Evolutionary conservation across 1,140 invertebrate genomes (phyloP).

Genomic region (Micrasema longulum): DNA sequence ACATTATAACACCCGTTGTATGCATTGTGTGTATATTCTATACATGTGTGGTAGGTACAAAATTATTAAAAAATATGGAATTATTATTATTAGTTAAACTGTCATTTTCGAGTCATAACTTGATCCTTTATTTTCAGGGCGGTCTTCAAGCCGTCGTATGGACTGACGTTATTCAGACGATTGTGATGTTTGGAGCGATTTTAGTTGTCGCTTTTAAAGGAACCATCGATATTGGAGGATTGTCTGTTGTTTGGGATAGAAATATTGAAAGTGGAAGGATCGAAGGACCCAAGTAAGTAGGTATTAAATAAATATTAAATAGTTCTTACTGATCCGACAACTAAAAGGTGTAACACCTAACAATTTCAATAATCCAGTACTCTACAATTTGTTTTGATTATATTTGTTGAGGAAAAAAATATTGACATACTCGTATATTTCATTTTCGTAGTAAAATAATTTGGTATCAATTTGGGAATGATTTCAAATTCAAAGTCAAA

Average conservation of each 20-base stretch:
- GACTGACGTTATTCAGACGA: constrained; percentile 91
- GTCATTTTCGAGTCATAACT: no score
- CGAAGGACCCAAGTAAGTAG: constrained; percentile 78
- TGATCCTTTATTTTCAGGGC: constrained; percentile 70
- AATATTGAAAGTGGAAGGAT: constrained; percentile 80
- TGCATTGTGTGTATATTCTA: constrained; percentile 92
- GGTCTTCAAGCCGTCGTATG: constrained; percentile 93
- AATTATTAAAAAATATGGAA: background rate
- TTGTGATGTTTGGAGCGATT: constrained; percentile 88
- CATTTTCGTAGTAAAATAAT: no score
- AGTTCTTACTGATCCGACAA: no score
- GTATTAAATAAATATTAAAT: no score
- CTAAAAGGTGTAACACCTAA: no score
- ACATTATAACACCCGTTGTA: constrained; percentile 83
- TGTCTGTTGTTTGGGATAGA: constrained; percentile 75
- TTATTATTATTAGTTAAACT: no score
- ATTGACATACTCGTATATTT: no score
- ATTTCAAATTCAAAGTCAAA: no score
- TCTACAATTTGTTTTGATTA: no score
- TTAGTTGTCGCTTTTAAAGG: constrained; percentile 84
- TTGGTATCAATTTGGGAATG: no score
- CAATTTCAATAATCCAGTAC: no score
- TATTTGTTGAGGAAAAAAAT: no score
- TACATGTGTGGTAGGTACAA: constrained; percentile 82
- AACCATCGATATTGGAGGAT: constrained; percentile 81